Evolutionary conservation across 2,797 vertebrate genomes (phyloP).

Genomic region (Danio jaintianensis): DNA sequence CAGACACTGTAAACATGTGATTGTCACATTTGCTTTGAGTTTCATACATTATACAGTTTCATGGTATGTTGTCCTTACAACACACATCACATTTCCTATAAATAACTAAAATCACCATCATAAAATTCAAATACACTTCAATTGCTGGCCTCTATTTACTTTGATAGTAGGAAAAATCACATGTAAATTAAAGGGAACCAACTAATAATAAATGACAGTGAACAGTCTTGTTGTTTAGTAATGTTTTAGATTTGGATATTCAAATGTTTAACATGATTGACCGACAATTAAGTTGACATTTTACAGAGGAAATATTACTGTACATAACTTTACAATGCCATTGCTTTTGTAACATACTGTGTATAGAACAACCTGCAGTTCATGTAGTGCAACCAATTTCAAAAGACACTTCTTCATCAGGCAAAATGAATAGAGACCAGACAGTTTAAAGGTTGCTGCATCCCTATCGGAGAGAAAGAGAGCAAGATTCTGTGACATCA

Average conservation of each 20-base stretch:
- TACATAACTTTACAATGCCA: constrained; percentile 69
- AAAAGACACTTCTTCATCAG: constrained; percentile 63
- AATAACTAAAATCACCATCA: too few species aligned
- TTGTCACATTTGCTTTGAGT: not conserved
- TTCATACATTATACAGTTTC: too few species aligned
- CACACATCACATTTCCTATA: too few species aligned
- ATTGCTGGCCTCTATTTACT: not conserved
- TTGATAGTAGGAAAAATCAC: not conserved
- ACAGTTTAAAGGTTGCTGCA: constrained; percentile 43
- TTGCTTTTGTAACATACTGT: constrained; percentile 41
- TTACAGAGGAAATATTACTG: constrained; percentile 67
- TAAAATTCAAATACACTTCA: too few species aligned
- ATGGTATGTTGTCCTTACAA: too few species aligned
- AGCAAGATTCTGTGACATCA: constrained; percentile 77
- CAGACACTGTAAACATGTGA: not conserved
- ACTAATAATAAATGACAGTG: constrained; percentile 14
- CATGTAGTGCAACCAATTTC: constrained; percentile 67
- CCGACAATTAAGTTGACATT: constrained; percentile 63
- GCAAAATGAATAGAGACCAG: constrained; percentile 57
- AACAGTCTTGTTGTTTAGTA: constrained; percentile 64
- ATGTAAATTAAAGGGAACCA: too few species aligned
- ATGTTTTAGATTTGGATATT: constrained; percentile 69
- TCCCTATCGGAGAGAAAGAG: constrained; percentile 61
- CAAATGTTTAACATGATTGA: constrained; percentile 68
- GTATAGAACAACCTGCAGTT: constrained; percentile 59